Conservation (phyloP, 2,113 vertebrate species). For the Ceyx margarethae region DNA sequence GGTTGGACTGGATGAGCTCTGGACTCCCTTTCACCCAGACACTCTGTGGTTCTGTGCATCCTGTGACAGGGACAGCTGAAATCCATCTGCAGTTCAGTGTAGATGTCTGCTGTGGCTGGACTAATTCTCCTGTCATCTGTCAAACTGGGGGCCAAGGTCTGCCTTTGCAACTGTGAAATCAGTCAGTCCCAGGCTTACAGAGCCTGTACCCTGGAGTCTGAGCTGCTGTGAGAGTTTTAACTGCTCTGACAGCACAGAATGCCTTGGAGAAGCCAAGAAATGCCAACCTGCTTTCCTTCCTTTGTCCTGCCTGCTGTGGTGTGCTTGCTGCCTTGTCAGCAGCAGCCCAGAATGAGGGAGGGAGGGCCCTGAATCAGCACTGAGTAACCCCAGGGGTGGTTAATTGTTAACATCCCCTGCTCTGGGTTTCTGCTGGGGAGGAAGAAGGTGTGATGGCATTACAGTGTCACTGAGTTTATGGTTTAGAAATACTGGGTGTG, state of each 20-base stretch:
- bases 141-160: neutral
- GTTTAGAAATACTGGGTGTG: neutral
- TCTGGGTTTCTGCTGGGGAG: neutral
- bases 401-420: neutral
- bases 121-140: neutral
- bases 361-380: neutral
- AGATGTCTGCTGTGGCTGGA: neutral
- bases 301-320: accelerated
- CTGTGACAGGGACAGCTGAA: neutral
- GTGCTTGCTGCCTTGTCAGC: neutral
- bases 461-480: neutral
- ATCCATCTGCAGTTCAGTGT: neutral
- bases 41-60: too few relatives aligned
- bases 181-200: neutral
- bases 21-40: too few relatives aligned
- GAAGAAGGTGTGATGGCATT: neutral
- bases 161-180: neutral
- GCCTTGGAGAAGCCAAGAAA: neutral
- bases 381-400: neutral
- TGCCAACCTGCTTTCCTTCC: neutral
- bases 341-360: neutral
- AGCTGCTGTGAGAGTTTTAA: neutral
- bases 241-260: neutral
- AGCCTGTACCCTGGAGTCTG: neutral
- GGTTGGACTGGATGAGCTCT: too few relatives aligned